These are phyloP conservation scores for Stomatorhinus ivindoensis DNA, from an alignment of 2,113 vertebrate genomes.

Conservation along the genomic window DNA sequence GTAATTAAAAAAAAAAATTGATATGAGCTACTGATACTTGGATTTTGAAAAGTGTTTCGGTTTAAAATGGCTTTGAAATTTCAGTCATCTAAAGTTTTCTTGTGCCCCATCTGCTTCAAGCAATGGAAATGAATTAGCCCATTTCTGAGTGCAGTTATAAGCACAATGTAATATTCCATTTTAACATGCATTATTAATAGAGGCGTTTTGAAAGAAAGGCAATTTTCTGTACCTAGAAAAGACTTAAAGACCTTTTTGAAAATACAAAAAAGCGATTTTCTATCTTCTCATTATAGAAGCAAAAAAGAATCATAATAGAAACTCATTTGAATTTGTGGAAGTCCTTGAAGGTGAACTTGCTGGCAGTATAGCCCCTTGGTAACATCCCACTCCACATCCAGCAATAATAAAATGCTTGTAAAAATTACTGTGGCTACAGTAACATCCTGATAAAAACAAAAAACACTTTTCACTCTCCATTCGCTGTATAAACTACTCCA, in stretches of 20 bases:
- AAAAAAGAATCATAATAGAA: background rate
- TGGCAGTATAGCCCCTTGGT: background rate
- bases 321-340: background rate
- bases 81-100: background rate
- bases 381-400: background rate
- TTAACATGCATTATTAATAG: background rate
- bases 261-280: background rate
- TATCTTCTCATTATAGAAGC: background rate
- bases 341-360: background rate
- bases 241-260: background rate
- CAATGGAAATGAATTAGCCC: background rate
- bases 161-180: background rate
- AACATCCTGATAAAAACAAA: conserved; percentile 5
- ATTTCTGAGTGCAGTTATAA: background rate
- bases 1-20: too few relatives aligned
- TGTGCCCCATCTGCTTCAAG: background rate
- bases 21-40: background rate
- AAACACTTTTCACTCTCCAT: conserved; percentile 8
- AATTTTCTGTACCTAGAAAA: background rate
- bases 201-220: background rate
- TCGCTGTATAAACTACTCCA: conserved; percentile 6
- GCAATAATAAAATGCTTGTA: background rate
- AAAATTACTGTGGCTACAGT: background rate
- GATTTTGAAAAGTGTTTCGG: background rate
- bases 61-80: background rate